Evolutionary conservation across 2,888 invertebrate species (phyloP).

Genomic region (Cosmia pyralina): DNA sequence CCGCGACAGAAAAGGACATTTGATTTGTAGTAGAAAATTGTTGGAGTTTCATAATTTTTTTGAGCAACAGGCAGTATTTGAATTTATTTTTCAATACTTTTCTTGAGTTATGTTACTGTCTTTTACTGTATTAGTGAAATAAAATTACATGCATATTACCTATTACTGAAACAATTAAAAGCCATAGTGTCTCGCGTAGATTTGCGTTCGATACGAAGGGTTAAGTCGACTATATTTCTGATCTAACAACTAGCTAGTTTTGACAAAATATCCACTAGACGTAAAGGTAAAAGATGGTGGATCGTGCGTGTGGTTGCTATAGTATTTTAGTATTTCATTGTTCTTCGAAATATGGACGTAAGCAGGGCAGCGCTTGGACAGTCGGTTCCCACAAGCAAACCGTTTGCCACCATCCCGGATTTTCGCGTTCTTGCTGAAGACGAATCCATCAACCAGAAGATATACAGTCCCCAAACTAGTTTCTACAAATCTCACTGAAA

Average conservation of each 20-base stretch:
- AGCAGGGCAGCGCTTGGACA: conserved; percentile 64
- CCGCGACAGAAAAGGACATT: too few relatives aligned
- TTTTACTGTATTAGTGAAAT: too few relatives aligned
- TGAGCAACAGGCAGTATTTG: too few relatives aligned
- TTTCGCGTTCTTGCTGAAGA: conserved; percentile 68
- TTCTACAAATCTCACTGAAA: conserved; percentile 67
- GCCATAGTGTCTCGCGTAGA: too few relatives aligned
- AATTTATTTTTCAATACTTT: too few relatives aligned
- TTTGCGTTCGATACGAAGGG: too few relatives aligned
- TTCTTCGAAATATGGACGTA: conserved; percentile 65
- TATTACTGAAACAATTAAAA: too few relatives aligned
- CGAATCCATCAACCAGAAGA: conserved; percentile 66
- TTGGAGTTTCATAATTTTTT: too few relatives aligned
- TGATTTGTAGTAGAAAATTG: too few relatives aligned
- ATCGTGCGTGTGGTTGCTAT: conserved; percentile 61
- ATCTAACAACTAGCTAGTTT: conserved; percentile 14
- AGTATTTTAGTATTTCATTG: conserved; percentile 59
- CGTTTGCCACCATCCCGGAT: conserved; percentile 59
- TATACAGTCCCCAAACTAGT: conserved; percentile 59
- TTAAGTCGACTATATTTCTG: background rate
- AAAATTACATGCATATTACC: too few relatives aligned
- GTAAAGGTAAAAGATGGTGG: conserved; percentile 51
- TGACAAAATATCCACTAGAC: conserved; percentile 50
- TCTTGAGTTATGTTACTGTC: too few relatives aligned
- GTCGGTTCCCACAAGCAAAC: conserved; percentile 66